Evolutionary conservation across 2,797 vertebrate species (phyloP).

Genomic region (Labroides dimidiatus): DNA sequence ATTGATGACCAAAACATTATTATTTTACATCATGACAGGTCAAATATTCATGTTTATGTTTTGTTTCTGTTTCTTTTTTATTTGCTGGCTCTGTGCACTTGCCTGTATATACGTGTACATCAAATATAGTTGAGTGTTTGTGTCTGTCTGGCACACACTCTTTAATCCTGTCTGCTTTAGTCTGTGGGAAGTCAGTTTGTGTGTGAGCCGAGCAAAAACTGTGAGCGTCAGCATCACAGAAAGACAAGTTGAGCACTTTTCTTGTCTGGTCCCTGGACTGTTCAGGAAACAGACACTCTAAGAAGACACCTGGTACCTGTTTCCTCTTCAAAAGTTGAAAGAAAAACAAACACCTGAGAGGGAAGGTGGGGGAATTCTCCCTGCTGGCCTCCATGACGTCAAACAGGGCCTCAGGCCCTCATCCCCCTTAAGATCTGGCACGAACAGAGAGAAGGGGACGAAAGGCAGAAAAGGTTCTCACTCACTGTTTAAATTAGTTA

Average conservation of each 20-base stretch:
- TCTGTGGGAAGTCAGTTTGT: slow-evolving; percentile 32
- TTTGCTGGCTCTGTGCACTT: too few species aligned
- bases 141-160: slow-evolving; percentile 19
- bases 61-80: too few species aligned
- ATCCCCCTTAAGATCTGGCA: slow-evolving; percentile 48
- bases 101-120: too few species aligned
- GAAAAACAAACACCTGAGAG: slow-evolving; percentile 72
- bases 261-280: slow-evolving; percentile 37
- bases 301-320: slow-evolving; percentile 72
- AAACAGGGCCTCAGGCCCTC: slow-evolving; percentile 62
- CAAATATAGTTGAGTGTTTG: too few species aligned
- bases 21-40: too few species aligned
- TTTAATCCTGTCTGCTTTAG: slow-evolving; percentile 53
- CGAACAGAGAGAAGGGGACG: slow-evolving; percentile 16
- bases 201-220: slow-evolving; percentile 40
- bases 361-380: slow-evolving; percentile 57
- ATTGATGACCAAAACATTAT: too few species aligned
- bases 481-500: neutral
- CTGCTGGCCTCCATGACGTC: slow-evolving; percentile 52
- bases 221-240: slow-evolving; percentile 44
- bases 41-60: too few species aligned
- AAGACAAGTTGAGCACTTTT: slow-evolving; percentile 21
- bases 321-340: slow-evolving; percentile 58
- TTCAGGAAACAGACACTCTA: slow-evolving; percentile 60
- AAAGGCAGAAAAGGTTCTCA: neutral